A percentile compares a stretch with the other conserved stretches of the same genome.
Conservation (phyloP, 2,797 vertebrate genomes). For the Pogoniulus pusillus region DNA sequence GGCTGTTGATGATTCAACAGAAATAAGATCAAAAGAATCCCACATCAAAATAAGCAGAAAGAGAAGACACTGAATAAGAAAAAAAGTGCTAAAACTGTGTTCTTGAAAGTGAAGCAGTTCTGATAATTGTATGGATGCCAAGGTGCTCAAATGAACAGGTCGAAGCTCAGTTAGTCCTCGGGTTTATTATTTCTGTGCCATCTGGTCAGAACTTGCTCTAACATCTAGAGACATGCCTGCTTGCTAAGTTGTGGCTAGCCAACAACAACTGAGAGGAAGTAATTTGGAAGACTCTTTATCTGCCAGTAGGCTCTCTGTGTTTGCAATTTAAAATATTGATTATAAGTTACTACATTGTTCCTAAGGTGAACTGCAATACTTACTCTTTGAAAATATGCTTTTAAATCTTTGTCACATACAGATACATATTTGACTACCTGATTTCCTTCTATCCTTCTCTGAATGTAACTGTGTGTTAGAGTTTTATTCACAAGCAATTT, state of each 20-base stretch:
- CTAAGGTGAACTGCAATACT: background rate
- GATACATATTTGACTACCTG: background rate
- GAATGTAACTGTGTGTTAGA: background rate
- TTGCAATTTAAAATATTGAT: background rate
- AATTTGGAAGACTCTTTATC: background rate
- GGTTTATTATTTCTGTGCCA: constrained; percentile 29
- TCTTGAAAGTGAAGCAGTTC: background rate
- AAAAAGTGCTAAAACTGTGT: background rate
- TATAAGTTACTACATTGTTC: background rate
- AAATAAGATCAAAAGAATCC: background rate
- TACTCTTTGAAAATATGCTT: background rate
- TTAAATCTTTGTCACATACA: background rate
- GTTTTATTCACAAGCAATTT: background rate
- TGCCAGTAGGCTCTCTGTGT: background rate
- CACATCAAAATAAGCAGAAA: background rate
- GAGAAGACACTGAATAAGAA: background rate
- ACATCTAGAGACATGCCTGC: background rate
- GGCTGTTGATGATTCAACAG: background rate
- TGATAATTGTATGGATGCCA: background rate
- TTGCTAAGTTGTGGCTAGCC: background rate
- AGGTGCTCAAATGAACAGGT: background rate
- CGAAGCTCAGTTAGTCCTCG: background rate
- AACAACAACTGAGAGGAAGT: background rate
- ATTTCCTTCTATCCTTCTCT: background rate
- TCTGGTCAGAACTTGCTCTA: constrained; percentile 11